Evolutionary conservation across 2,797 vertebrate genomes (phyloP), one percentile per base, ranked within the genome.

Genomic region (Catamblyrhynchus diadema): DNA sequence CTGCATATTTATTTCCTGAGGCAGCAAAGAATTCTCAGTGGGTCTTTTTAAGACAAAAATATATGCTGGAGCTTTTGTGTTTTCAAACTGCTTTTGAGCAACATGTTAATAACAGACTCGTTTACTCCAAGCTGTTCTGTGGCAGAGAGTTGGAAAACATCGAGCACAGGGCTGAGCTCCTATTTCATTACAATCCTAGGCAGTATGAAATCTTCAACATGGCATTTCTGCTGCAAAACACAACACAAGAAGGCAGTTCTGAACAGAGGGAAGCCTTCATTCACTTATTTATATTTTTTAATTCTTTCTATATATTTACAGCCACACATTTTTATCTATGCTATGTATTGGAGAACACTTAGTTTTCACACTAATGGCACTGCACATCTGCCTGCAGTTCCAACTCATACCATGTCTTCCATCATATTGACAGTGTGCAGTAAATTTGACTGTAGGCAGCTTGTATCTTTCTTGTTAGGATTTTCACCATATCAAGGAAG

Each of bases 61-160:
- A 54, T 20, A 41, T 59, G 45, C 61, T 83, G 45, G 53, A 74
- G 65, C 20, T 5, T 0, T 59, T 86, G 81, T 81, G 47, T 87
- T 93, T 93, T 80, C 71, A 66, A 60, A 33, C 54, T 88, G 65
- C 33, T 79, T 93, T 81, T 81, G 47, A 94, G 61, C 53, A 78
- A 37, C 53, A 54, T 32, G 8, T 88, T 89, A 90, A 80, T 90
- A 88, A 90, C 53, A 90, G 87, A 24, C 57, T 77, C 59, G 65
- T 81, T 95, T 69, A 86, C 65, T 90, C 59, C 54, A 78, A 71
- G 62, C 73, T 90, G 42, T 88, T 96, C 69, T 48, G 53, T 90
- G 71, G 48, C 79, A 72, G 71, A 60, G 39, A 57, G 41, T 35
- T 41, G 37, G 39, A 86, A 93, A 73, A 47, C 80, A 69, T 50